Conservation (phyloP, 2,888 invertebrate genomes). For the Mantis religiosa region DNA sequence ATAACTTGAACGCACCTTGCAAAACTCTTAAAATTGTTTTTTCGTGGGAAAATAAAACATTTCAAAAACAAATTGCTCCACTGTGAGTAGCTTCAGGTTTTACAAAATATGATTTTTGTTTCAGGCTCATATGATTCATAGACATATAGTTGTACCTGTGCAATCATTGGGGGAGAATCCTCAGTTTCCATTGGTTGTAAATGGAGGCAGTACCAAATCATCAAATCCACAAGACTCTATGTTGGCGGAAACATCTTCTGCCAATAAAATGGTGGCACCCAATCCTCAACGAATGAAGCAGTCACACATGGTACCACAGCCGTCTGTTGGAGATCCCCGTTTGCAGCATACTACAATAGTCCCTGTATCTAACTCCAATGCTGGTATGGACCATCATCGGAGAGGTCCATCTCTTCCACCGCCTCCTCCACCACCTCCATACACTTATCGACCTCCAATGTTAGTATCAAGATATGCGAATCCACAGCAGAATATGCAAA, state of each 20-base stretch:
- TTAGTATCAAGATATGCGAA: constrained; percentile 34
- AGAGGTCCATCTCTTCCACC: constrained; percentile 32
- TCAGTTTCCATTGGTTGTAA: constrained; percentile 35
- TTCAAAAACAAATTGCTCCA: too few species aligned
- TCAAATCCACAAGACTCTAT: constrained; percentile 15
- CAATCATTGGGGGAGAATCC: constrained; percentile 29
- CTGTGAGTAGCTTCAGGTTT: too few species aligned
- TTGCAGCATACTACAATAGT: constrained; percentile 20
- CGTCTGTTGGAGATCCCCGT: constrained; percentile 28
- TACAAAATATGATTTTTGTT: constrained; percentile 38
- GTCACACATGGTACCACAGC: constrained; percentile 21
- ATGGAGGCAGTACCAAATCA: constrained; percentile 31
- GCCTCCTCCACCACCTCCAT: constrained; percentile 41
- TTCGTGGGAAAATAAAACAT: too few species aligned
- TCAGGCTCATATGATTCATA: constrained; percentile 90
- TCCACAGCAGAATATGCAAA: constrained; percentile 42
- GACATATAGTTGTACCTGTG: constrained; percentile 58
- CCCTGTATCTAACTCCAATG: constrained; percentile 6
- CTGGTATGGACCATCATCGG: constrained; percentile 14
- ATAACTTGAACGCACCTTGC: too few species aligned
- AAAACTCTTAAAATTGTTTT: too few species aligned
- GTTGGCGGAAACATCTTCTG: not conserved
- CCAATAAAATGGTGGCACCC: constrained; percentile 11
- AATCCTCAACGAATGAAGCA: constrained; percentile 24
- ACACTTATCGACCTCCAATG: constrained; percentile 42